Evolutionary conservation across 2,888 invertebrate species (phyloP).

Genomic region (Pristionchus arcanus): DNA sequence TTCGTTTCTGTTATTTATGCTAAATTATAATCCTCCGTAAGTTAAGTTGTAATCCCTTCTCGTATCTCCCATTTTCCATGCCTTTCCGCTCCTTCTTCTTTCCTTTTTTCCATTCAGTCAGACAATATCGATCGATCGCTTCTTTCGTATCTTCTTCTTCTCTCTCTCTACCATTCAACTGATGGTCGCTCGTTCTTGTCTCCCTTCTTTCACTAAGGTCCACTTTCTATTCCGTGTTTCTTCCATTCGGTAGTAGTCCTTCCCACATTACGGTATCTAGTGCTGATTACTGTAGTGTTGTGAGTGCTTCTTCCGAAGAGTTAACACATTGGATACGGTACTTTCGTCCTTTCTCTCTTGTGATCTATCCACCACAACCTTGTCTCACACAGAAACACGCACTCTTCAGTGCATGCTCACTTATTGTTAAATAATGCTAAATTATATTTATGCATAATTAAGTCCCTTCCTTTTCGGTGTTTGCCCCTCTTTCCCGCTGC

Average conservation of each 20-base stretch:
- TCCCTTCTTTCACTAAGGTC: slow-evolving; percentile 4
- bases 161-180: slow-evolving; percentile 11
- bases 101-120: background rate
- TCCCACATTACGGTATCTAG: slow-evolving; percentile 22
- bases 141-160: background rate
- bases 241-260: background rate
- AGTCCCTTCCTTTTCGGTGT: background rate
- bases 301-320: background rate
- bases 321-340: slow-evolving; percentile 16
- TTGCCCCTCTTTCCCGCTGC: background rate
- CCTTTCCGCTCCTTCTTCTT: background rate
- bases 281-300: slow-evolving; percentile 31
- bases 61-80: background rate
- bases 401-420: slow-evolving; percentile 31
- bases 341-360: slow-evolving; percentile 19
- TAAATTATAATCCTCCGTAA: background rate
- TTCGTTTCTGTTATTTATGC: background rate
- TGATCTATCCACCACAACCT: slow-evolving; percentile 1
- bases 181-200: slow-evolving; percentile 21
- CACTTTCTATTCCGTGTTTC: slow-evolving; percentile 34
- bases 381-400: slow-evolving; percentile 35
- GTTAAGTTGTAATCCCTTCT: background rate
- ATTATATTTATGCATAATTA: slow-evolving; percentile 46
- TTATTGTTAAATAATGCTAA: slow-evolving; percentile 31
- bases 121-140: slow-evolving; percentile 12